Evolutionary conservation across 2,888 invertebrate species (phyloP).

Genomic region (Conchocele bisecta): DNA sequence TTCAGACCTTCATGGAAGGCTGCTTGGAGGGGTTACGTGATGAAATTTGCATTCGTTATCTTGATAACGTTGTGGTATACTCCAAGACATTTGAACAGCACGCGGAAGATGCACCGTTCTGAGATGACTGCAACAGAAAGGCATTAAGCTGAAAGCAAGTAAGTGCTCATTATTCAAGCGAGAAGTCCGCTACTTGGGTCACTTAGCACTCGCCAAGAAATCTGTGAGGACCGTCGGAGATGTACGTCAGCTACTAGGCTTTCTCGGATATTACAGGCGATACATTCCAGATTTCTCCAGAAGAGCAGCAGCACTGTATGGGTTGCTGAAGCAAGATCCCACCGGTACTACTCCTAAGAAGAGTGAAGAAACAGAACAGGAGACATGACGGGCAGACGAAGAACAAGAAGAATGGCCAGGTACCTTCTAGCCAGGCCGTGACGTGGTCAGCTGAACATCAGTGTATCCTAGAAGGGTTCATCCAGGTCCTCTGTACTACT

Average conservation of each 20-base stretch:
- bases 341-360: too few species aligned
- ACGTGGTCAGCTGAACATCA: conserved; percentile 21
- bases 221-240: too few species aligned
- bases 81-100: conserved; percentile 41
- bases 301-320: too few species aligned
- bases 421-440: conserved; percentile 7
- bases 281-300: too few species aligned
- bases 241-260: conserved; percentile 11
- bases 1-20: too few species aligned
- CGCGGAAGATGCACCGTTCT: conserved; percentile 20
- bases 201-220: too few species aligned
- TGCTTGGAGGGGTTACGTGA: conserved; percentile 16
- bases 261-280: too few species aligned
- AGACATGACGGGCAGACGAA: too few species aligned
- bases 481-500: conserved; percentile 4
- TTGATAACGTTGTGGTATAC: conserved; percentile 44
- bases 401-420: background rate
- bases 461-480: conserved; percentile 11
- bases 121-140: conserved; percentile 22
- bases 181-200: too few species aligned
- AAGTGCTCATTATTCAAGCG: too few species aligned
- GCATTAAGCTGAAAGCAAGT: conserved; percentile 15
- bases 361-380: background rate
- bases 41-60: conserved; percentile 21
- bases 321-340: too few species aligned